phyloP scores from a whole-genome alignment of 2,888 invertebrate species.

The Adelphocoris suturalis region DNA sequence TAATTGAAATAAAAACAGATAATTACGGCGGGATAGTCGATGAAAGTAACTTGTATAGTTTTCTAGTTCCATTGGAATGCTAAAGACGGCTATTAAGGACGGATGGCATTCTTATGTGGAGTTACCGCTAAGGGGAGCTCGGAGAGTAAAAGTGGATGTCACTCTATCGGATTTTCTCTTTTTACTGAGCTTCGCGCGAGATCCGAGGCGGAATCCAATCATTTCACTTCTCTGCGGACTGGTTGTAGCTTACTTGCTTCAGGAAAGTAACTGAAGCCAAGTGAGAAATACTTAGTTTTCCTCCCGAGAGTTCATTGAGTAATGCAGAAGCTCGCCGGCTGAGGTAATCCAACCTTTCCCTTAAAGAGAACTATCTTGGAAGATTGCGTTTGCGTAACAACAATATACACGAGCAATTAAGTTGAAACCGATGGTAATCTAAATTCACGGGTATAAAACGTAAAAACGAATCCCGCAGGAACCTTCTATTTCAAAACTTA shows the following conservation, averaged over 20 bases:
- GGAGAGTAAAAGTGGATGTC: constrained; percentile 2
- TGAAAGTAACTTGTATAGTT: background rate
- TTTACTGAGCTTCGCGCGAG: background rate
- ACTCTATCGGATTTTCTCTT: constrained; percentile 1
- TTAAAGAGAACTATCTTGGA: background rate
- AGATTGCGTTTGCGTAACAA: too few species aligned
- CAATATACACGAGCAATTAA: too few species aligned
- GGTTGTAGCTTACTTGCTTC: background rate
- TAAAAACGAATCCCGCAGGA: too few species aligned
- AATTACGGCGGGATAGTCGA: background rate
- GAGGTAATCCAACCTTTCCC: background rate
- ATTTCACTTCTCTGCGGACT: constrained; percentile 1
- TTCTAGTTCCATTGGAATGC: background rate
- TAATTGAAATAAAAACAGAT: too few species aligned
- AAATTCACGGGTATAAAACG: too few species aligned
- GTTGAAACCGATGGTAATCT: too few species aligned
- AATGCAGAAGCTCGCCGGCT: background rate
- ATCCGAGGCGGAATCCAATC: background rate
- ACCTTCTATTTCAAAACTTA: too few species aligned
- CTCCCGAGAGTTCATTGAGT: background rate
- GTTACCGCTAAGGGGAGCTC: background rate
- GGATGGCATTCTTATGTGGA: background rate
- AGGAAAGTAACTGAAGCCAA: background rate
- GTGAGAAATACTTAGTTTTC: background rate
- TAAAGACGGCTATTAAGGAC: background rate